These are phyloP conservation scores for Chaetorhynchus papuensis DNA, from an alignment of 2,113 vertebrate species.

Conservation along the genomic window DNA sequence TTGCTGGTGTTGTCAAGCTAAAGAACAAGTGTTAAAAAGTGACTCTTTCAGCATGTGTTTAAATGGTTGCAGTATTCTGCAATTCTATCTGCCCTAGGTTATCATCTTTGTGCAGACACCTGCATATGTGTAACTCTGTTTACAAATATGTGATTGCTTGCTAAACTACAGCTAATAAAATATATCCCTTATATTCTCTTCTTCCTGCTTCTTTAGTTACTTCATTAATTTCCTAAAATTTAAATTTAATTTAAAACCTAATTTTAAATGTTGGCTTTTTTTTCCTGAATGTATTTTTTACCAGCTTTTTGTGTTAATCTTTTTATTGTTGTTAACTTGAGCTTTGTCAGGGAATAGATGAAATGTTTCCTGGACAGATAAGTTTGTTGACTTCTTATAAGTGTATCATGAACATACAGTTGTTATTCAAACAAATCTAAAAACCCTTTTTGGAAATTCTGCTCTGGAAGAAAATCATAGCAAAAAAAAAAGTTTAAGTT, in stretches of 20 bases:
- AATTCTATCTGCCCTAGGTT: not conserved
- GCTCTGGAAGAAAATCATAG: not conserved
- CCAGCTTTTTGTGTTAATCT: not conserved
- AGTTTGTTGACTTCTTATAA: not conserved
- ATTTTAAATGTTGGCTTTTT: rapidly evolving
- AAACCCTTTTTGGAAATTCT: not conserved
- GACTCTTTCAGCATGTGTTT: not conserved
- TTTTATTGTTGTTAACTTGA: not conserved
- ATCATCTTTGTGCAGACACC: not conserved
- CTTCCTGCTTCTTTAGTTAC: not conserved
- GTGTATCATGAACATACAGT: not conserved
- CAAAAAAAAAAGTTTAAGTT: not conserved
- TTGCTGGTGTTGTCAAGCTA: not conserved
- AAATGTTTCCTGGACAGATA: not conserved
- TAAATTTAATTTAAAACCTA: not conserved
- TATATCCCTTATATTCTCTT: not conserved
- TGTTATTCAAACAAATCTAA: not conserved
- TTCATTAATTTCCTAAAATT: not conserved
- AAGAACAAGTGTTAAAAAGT: not conserved
- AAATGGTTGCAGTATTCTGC: not conserved
- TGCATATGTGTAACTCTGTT: not conserved
- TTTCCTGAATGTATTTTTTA: not conserved
- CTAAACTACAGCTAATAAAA: not conserved
- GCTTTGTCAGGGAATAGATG: not conserved
- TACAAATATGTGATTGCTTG: not conserved